Evolutionary conservation across 2,113 vertebrate species (phyloP).

Genomic region (Rhinoptilus africanus): DNA sequence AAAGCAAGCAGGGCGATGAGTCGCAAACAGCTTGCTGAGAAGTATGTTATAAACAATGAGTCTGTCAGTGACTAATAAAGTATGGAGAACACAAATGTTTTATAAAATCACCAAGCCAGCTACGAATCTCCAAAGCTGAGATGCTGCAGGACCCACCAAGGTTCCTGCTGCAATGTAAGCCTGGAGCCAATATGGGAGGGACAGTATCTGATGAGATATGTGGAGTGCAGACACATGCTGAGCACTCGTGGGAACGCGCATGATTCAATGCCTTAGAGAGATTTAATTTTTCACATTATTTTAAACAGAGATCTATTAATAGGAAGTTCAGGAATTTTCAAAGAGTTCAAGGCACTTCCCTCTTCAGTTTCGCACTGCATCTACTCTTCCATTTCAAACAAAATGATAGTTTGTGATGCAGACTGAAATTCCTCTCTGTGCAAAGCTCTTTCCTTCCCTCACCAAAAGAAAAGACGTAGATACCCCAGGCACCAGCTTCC

Average conservation of each 20-base stretch:
- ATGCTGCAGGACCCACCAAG: background rate
- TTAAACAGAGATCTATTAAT: conserved; percentile 41
- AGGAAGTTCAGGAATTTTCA: conserved; percentile 51
- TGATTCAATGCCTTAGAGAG: conserved; percentile 29
- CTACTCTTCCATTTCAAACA: background rate
- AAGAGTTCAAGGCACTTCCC: conserved; percentile 12
- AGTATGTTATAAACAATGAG: conserved; percentile 76
- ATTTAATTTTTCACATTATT: conserved; percentile 29
- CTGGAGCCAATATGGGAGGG: background rate
- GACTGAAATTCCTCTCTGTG: background rate
- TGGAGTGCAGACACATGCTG: background rate
- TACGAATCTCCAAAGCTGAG: conserved; percentile 57
- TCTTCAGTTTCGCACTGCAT: background rate
- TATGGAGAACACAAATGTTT: conserved; percentile 65
- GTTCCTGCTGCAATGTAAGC: background rate
- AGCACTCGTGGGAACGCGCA: background rate
- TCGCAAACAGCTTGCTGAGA: conserved; percentile 76
- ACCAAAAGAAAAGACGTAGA: background rate
- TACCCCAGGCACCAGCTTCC: background rate
- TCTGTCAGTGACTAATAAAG: conserved; percentile 77
- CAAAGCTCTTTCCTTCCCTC: background rate
- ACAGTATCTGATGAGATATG: background rate
- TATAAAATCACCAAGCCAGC: conserved; percentile 67
- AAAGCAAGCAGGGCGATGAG: conserved; percentile 76
- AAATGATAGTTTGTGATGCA: background rate